Conservation (phyloP, 1,140 invertebrate genomes). For the Procambarus virginalis region DNA sequence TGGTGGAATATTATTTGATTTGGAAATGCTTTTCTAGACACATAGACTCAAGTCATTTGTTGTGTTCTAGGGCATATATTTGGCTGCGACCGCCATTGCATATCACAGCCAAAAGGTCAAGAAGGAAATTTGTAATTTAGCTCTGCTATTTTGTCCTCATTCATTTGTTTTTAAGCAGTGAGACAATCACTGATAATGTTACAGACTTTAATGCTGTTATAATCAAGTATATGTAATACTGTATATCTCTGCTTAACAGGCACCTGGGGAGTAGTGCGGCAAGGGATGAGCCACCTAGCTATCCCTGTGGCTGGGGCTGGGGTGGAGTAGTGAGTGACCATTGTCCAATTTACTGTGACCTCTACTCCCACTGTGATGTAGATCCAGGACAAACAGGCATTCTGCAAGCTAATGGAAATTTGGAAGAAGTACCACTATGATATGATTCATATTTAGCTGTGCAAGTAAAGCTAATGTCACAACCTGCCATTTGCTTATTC, state of each 20-base stretch:
- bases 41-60: too few species aligned
- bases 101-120: too few species aligned
- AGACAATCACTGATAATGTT: too few species aligned
- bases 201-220: too few species aligned
- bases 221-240: too few species aligned
- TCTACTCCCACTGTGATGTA: constrained; percentile 69
- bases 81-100: too few species aligned
- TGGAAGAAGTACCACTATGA: constrained; percentile 7
- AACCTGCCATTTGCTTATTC: neutral
- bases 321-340: constrained; percentile 83
- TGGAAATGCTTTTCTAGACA: too few species aligned
- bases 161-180: too few species aligned
- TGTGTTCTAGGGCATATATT: too few species aligned
- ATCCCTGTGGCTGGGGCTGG: constrained; percentile 89
- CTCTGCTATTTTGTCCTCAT: too few species aligned
- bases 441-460: constrained; percentile 7
- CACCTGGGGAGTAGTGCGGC: constrained; percentile 79
- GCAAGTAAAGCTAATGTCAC: neutral
- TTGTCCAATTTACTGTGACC: constrained; percentile 82
- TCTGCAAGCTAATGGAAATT: constrained; percentile 15
- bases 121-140: too few species aligned
- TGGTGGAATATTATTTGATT: too few species aligned
- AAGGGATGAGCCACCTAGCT: constrained; percentile 83
- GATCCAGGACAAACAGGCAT: neutral
- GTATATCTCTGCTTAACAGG: constrained; percentile 73